Percentiles rank a stretch among this genome's conserved stretches.
Conservation (phyloP, 2,797 vertebrate genomes). For the Alfaro cultratus region DNA sequence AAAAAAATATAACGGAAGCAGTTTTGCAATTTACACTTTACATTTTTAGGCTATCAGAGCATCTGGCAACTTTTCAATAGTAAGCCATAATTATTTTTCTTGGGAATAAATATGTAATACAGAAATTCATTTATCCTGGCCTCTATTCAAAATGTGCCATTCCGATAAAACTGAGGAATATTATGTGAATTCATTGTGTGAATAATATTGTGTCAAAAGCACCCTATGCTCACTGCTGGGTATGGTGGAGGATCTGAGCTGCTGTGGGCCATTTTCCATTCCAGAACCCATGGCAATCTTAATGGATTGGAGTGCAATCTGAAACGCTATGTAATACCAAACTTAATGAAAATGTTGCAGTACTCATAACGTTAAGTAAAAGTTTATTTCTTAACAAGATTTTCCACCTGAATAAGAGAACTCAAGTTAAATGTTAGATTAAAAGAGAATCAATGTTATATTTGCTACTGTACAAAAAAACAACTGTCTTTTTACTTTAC, state of each 20-base stretch:
- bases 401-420: not conserved
- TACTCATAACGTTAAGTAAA: too few relatives aligned
- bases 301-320: not conserved
- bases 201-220: not conserved
- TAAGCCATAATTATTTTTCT: too few relatives aligned
- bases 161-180: not conserved
- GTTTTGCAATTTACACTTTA: too few relatives aligned
- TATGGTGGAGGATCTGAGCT: not conserved
- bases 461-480: not conserved
- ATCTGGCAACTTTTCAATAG: too few relatives aligned
- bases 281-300: not conserved
- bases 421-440: not conserved
- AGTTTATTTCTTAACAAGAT: too few relatives aligned
- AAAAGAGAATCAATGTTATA: not conserved
- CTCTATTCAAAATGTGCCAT: too few relatives aligned
- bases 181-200: not conserved
- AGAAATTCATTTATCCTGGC: too few relatives aligned
- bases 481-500: not conserved
- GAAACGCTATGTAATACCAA: not conserved
- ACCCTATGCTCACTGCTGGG: not conserved
- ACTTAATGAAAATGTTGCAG: not conserved
- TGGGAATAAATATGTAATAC: too few relatives aligned
- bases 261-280: not conserved
- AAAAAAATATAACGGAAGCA: too few relatives aligned
- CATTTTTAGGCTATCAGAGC: too few relatives aligned